Percentiles rank a stretch among this genome's conserved stretches.
These are phyloP conservation scores for Canis aureus DNA, from an alignment of 2,113 vertebrate species.

Conservation along the genomic window DNA sequence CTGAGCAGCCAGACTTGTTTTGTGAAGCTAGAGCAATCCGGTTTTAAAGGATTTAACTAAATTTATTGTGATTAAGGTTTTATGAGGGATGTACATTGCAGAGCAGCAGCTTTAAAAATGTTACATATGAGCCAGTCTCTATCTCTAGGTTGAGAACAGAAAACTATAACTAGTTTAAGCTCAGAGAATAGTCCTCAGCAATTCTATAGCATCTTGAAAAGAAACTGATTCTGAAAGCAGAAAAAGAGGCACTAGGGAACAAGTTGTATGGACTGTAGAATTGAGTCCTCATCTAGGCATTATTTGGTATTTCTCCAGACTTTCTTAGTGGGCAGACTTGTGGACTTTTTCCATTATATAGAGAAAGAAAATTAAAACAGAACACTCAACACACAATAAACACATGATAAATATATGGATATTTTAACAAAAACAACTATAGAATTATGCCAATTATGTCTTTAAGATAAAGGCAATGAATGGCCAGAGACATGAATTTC, in stretches of 20 bases:
- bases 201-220: not conserved
- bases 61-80: constrained; percentile 57
- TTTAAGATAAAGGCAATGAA: not conserved
- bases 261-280: not conserved
- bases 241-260: not conserved
- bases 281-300: not conserved
- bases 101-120: constrained; percentile 55
- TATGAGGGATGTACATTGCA: constrained; percentile 17
- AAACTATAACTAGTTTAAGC: constrained; percentile 15
- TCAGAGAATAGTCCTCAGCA: not conserved
- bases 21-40: constrained; percentile 35
- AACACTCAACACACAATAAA: not conserved
- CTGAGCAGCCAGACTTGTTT: constrained; percentile 50
- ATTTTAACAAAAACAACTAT: constrained; percentile 49
- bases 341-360: not conserved
- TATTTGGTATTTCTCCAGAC: not conserved
- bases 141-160: constrained; percentile 53
- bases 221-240: not conserved
- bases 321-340: constrained; percentile 17
- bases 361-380: constrained; percentile 40
- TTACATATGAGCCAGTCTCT: constrained; percentile 35
- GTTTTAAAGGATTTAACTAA: constrained; percentile 64
- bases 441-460: constrained; percentile 27
- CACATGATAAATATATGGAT: constrained; percentile 5
- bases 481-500: constrained; percentile 49